Base-by-base conservation (phyloP, 2,113 vertebrate species). In the Mionectes macconnelli region DNA sequence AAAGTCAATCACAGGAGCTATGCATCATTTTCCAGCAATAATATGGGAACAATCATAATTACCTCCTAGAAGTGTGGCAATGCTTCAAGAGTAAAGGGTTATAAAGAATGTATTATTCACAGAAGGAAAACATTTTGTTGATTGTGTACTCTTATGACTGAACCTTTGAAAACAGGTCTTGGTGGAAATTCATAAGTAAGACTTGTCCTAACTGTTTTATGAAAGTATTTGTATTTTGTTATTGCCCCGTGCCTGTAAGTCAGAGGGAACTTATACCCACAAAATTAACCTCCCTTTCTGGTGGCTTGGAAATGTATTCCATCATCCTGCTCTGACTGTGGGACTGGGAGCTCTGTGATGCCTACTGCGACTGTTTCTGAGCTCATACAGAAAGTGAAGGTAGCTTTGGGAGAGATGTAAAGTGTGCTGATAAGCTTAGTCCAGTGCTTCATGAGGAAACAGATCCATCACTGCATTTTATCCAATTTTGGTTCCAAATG, bases 21-120 rank as follows among this genome's bases (percentile, higher is more conserved):
- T 93, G 84, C 78, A 87, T 96, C 74, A 90, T 84, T 95, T 96
- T 97, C 84, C 55, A 91, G 24, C 53, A 82, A 30, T 85, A 95
- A 82, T 93, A 91, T 31, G 42, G n/a, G 24, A 93, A 85, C 3
- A 50, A 89, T 85, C 62, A 91, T 59, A 66, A 87, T 85, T 94
- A 73, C 37, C 25, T 86, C 47, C 57, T 83, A 37, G 82, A 83
- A 60, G 28, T 49, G 22, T 52, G 23, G 13, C 5, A 18, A 17
- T 75, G 21, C 16, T 85, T 84, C 40, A 82, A 12, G 45, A 84
- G 18, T 76, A 82, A 89, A 91, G n/a, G 14, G 56, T 89, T 94
- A 39, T 90, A 96, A 83, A 90, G 25, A 15, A 59, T n/a, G 6
- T 64, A 24, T 35, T 78, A 67, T 56, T 87, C 37, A 68, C 30